Evolutionary conservation across 1,140 invertebrate genomes (phyloP), one percentile per base, ranked within the genome.

Genomic region (Drosophila ohnishii): DNA sequence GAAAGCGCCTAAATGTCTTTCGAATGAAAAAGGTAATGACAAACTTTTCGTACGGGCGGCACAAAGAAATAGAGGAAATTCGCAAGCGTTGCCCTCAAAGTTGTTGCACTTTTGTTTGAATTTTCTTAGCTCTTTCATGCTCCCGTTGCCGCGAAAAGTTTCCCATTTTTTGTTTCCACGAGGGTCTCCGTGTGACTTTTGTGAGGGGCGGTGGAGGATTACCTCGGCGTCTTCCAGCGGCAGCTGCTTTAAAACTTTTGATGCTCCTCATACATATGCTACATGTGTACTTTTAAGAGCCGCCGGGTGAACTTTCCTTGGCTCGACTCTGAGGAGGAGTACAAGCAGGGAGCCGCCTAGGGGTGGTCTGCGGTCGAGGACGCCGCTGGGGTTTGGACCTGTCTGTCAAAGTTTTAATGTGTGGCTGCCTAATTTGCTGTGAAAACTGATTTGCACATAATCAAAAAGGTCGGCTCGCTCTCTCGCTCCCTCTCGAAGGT

Each of bases 391-490:
- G 58, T 14, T 47, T 50, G 59, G 59, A 32, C 75, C 58, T 74
- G 77, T 74, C 83, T 80, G 76, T 80, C 69, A 87, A 87, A 87
- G 76, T 87, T 87, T 74, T 65, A 66, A 75, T 75, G 77, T 80
- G 78, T 88, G 85, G 72, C 80, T 88, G 77, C 80, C 84, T 88
- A 88, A 88, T 88, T 88, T 88, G 69, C 84, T 88, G 84, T 84
- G 70, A 88, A 88, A 88, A 75, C 85, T 88, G 76, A 84, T 88
- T 88, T 80, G 57, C 76, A 80, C 85, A 88, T 84, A 66, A 82
- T 79, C 75, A 70, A 69, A 79, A 83, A 73, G 57, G 72, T 34
- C 63, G 56, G 44, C 56, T 39, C 8, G 35, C 25, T 19, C 39
- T 22, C 56, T 39, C 8, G 35, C 25, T 19, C 39, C 28, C 58